Base-by-base conservation (phyloP, 2,888 invertebrate species). In the Pasiphila rectangulata region DNA sequence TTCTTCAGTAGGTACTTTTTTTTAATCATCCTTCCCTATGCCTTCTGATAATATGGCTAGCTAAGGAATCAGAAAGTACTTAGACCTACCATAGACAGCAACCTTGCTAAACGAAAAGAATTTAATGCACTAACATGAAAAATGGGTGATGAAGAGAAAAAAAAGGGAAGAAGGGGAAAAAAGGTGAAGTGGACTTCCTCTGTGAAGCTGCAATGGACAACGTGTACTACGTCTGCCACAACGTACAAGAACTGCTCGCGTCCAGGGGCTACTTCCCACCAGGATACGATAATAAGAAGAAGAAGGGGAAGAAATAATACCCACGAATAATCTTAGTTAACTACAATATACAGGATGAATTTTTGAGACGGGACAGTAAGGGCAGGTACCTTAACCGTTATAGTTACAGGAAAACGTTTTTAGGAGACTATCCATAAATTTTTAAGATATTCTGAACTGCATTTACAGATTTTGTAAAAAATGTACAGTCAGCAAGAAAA, bases 141-240 rank as follows among this genome's bases (percentile, higher is more conserved):
- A 7, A 49, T 49, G 49, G 49, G 40, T 17, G 40, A 49, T 24
- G 36, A 15, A 35, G 39, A 20, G 17, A 48, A 35, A 50, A 50
- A 16, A 79, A 67, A 41, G 75, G 67, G 30, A 76, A 78, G 46
- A 76, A 79, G 45, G 79, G 81, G 62, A 89, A 72, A n/a, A 50
- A 50, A 21, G 7, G 91, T 55, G 90, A 92, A 17, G 93, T 93
- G 50, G 94, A 95, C 64, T 93, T 95, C 37, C 93, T 95, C 68
- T 94, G 93, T 59, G 95, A 96, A 61, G 93, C 94, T 1, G 97
- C 96, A 0, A 97, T 98, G 96, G 94, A 96, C 59, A 98, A 98
- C 69, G 96, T 97, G 0, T 97, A 98, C 75, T 96, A 95, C 69
- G 96, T 95, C 1, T 97, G 97, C 61, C 98, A 98, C 70, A 97